Conservation (phyloP, 2,888 invertebrate species). For the Dryomyza anilis region DNA sequence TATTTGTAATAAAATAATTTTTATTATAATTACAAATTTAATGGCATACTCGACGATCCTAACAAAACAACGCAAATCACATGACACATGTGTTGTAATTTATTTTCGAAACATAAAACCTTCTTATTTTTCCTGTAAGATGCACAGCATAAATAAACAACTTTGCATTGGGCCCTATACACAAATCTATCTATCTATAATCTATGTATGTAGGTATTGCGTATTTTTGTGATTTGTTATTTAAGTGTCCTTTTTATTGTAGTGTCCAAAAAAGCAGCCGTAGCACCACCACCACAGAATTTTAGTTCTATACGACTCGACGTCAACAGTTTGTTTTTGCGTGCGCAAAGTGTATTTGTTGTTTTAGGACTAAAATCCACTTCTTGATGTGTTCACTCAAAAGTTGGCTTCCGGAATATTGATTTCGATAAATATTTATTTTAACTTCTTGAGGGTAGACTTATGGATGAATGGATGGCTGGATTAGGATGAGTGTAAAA, state of each 20-base stretch:
- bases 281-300: not conserved
- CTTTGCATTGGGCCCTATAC: not conserved
- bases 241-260: constrained; percentile 7
- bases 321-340: not conserved
- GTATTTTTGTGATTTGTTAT: not conserved
- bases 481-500: no score
- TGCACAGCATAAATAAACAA: not conserved
- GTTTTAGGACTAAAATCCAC: not conserved
- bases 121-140: not conserved
- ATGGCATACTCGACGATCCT: no score
- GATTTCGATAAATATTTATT: constrained; percentile 14
- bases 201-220: no score
- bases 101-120: no score
- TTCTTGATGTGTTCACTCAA: constrained; percentile 5
- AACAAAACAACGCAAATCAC: no score
- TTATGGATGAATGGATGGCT: no score
- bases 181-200: no score
- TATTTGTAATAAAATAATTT: no score
- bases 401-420: constrained; percentile 8
- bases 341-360: no score
- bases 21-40: no score
- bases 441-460: not conserved
- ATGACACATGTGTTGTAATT: no score
- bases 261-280: no score
- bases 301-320: not conserved